Base-by-base conservation (phyloP, 2,888 invertebrate species). In the Tiphia femorata region DNA sequence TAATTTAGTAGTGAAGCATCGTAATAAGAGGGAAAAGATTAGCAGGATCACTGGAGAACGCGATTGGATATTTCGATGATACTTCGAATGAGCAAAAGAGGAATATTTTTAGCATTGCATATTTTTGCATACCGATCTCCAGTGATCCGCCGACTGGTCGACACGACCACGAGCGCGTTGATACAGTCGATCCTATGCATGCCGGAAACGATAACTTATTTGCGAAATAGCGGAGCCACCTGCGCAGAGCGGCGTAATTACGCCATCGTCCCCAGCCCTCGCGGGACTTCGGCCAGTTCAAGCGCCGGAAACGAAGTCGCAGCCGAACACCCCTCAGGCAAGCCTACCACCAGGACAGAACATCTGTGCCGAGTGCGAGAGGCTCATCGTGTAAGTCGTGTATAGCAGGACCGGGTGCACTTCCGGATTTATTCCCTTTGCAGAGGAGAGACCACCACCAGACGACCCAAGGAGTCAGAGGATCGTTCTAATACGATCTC, bases 341-440 rank as follows among this genome's bases (percentile, higher is more conserved):
- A 92, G 91, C 80, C 87, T 94, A 75, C 92, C 93, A 74, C 90
- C 94, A 73, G 93, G 94, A 79, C 95, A 95, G 86, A 96, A 95
- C 87, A 92, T 96, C 85, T 98, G 98, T 88, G 94, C 94, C 74
- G 96, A 96, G 83, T 98, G 98, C 88, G 97, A 97, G 85, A 91
- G 97, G 81, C 91, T 97, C 81, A 97, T 98, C 86, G 94, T 96
- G 97, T 98, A 93, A 95, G 96, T 93, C 64, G n/a, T n/a, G n/a
- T n/a, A n/a, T n/a, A n/a, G 35, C 55, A 25, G n/a, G 50, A 2
- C 35, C 33, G 41, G 20, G 47, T 14, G 20, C 35, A 41, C 20
- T 25, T 25, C 25, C 10, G 33, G 47, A 6, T 20, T 23, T 14
- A 41, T 53, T 35, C 53, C 54, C 64, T 58, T 62, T 67, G 52